These are phyloP conservation scores for Macrosteles quadrilineatus DNA, from an alignment of 1,140 invertebrate species.

Conservation along the genomic window DNA sequence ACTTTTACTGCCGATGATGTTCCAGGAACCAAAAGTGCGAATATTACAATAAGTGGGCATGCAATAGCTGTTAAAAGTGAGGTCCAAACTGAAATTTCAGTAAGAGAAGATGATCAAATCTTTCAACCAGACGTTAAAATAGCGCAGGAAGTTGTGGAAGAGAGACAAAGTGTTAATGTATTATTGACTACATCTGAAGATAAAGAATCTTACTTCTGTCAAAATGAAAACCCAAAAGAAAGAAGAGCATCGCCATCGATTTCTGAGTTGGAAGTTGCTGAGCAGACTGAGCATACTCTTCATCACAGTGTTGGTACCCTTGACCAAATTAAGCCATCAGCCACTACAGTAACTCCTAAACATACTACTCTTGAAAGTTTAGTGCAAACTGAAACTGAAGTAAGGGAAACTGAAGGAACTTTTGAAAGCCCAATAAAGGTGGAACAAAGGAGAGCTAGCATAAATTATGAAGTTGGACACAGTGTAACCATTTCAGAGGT, in stretches of 20 bases:
- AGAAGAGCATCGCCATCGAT: constrained; percentile 46
- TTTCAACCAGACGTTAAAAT: constrained; percentile 48
- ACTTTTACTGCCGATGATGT: constrained; percentile 21
- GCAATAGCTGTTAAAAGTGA: constrained; percentile 44
- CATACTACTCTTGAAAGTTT: constrained; percentile 55
- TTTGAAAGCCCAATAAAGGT: constrained; percentile 48
- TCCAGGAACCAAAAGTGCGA: constrained; percentile 37
- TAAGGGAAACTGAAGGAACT: constrained; percentile 55
- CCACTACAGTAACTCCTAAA: constrained; percentile 41
- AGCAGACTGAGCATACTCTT: constrained; percentile 43
- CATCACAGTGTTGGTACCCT: constrained; percentile 38
- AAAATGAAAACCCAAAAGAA: constrained; percentile 40
- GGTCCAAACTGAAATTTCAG: constrained; percentile 36
- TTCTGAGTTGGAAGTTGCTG: constrained; percentile 46
- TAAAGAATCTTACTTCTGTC: constrained; percentile 50
- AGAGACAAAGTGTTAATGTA: constrained; percentile 53
- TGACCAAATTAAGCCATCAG: constrained; percentile 31
- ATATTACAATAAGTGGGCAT: constrained; percentile 32
- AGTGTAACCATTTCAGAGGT: constrained; percentile 54
- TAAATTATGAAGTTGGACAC: constrained; percentile 48
- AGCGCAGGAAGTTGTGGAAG: constrained; percentile 53
- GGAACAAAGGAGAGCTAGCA: constrained; percentile 49
- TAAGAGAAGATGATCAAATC: constrained; percentile 39
- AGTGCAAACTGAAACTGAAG: constrained; percentile 52
- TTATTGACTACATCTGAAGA: constrained; percentile 53